Conservation (phyloP, 1,140 invertebrate genomes). For the Pogonognathellus flavescens region DNA sequence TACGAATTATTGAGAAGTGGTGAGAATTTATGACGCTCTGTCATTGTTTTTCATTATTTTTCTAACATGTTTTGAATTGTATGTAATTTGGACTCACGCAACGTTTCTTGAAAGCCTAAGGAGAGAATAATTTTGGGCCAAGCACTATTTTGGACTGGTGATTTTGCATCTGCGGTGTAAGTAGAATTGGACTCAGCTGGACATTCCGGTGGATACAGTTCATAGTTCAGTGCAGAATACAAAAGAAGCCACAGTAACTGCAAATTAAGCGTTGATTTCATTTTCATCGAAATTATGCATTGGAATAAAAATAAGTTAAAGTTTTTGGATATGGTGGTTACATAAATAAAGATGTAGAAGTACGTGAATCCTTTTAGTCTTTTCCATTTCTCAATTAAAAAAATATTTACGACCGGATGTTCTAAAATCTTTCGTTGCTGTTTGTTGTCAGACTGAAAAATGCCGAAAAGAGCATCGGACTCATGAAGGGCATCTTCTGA, state of each 20-base stretch:
- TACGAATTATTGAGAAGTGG: too few species aligned
- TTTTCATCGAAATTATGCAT: too few species aligned
- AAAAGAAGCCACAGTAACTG: background rate
- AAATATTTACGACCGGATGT: background rate
- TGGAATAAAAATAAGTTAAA: too few species aligned
- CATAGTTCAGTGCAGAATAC: background rate
- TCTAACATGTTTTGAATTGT: too few species aligned
- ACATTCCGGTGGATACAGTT: background rate
- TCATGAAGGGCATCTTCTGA: background rate
- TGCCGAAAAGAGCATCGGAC: background rate
- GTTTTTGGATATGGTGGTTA: too few species aligned
- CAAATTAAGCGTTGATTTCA: too few species aligned
- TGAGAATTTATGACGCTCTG: too few species aligned
- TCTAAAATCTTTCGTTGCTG: background rate
- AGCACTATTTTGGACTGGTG: background rate
- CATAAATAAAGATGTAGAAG: background rate
- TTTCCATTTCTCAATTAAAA: conserved; percentile 13
- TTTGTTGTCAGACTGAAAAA: background rate
- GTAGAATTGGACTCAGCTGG: background rate
- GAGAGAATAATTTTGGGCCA: background rate
- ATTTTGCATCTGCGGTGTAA: background rate
- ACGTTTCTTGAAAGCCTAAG: background rate
- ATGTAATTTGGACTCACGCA: too few species aligned
- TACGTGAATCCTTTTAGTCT: background rate
- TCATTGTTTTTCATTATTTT: too few species aligned